Evolutionary conservation across 2,888 invertebrate genomes (phyloP).

Genomic region (Pseudococcus viburni): DNA sequence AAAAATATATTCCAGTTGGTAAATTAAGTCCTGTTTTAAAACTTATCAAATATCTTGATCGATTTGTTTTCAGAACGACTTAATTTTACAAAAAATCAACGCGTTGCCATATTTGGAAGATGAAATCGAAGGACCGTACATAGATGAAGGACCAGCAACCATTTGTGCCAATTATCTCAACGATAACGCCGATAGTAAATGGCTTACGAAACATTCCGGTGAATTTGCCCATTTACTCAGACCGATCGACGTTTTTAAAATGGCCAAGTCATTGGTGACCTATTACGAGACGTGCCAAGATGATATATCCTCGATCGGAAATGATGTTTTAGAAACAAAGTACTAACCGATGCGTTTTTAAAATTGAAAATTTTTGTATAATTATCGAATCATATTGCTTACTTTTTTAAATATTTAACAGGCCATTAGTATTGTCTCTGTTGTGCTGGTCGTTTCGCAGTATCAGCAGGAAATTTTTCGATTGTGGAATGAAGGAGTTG

Average conservation of each 20-base stretch:
- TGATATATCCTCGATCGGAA: neutral
- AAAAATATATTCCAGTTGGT: neutral
- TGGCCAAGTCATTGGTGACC: slow-evolving; percentile 53
- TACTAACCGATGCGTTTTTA: neutral
- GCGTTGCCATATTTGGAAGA: slow-evolving; percentile 64
- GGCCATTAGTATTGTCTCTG: slow-evolving; percentile 57
- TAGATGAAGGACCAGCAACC: slow-evolving; percentile 59
- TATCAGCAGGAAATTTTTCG: slow-evolving; percentile 45
- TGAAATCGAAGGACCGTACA: slow-evolving; percentile 59
- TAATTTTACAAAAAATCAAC: slow-evolving; percentile 65
- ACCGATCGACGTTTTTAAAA: slow-evolving; percentile 41
- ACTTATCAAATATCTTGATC: neutral
- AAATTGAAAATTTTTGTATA: no score
- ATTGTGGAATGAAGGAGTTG: slow-evolving; percentile 36
- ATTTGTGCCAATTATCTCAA: slow-evolving; percentile 55
- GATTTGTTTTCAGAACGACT: slow-evolving; percentile 41
- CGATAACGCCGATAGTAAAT: slow-evolving; percentile 43
- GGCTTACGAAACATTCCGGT: slow-evolving; percentile 32
- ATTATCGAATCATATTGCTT: no score
- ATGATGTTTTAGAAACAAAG: slow-evolving; percentile 55
- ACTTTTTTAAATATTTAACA: neutral
- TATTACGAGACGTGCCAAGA: slow-evolving; percentile 33
- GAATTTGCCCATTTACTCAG: slow-evolving; percentile 56
- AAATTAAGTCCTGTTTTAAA: neutral
- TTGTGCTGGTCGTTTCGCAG: slow-evolving; percentile 48